A percentile compares a stretch with the other conserved stretches of the same genome.
Evolutionary conservation across 1,140 invertebrate genomes (phyloP).

Genomic region (Colletes latitarsis): DNA sequence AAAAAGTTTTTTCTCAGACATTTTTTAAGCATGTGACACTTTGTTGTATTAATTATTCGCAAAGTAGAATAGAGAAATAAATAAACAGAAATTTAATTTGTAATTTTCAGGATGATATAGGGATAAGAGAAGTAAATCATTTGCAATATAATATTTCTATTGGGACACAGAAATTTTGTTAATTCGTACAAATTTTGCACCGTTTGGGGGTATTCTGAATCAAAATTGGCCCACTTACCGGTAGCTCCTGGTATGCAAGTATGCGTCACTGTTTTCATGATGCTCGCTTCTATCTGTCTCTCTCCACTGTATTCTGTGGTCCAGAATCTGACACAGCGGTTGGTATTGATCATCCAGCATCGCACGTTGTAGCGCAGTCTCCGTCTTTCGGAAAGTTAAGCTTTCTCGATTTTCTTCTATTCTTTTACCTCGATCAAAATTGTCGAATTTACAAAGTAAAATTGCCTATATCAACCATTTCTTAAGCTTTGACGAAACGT

Average conservation of each 20-base stretch:
- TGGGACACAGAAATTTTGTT: neutral
- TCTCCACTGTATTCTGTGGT: conserved; percentile 41
- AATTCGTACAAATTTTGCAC: neutral
- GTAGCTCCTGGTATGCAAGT: conserved; percentile 66
- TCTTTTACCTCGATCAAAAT: conserved; percentile 10
- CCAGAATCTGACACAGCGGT: conserved; percentile 46
- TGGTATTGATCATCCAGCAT: conserved; percentile 77
- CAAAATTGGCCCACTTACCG: conserved; percentile 60
- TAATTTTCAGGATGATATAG: neutral
- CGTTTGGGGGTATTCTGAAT: neutral
- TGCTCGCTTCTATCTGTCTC: conserved; percentile 38
- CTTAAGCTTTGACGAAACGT: neutral
- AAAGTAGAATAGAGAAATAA: neutral
- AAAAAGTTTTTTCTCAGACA: neutral
- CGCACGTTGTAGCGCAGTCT: conserved; percentile 72
- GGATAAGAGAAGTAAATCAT: neutral
- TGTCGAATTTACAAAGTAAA: neutral
- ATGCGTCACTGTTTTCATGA: conserved; percentile 70
- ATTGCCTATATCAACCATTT: neutral
- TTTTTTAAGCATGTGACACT: neutral
- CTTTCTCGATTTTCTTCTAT: conserved; percentile 6
- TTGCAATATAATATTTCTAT: neutral
- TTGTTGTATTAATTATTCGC: neutral
- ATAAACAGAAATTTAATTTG: neutral
- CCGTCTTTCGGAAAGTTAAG: conserved; percentile 43